Evolutionary conservation across 2,113 vertebrate species (phyloP), one percentile per base, ranked within the genome.

Genomic region (Rostratula benghalensis): DNA sequence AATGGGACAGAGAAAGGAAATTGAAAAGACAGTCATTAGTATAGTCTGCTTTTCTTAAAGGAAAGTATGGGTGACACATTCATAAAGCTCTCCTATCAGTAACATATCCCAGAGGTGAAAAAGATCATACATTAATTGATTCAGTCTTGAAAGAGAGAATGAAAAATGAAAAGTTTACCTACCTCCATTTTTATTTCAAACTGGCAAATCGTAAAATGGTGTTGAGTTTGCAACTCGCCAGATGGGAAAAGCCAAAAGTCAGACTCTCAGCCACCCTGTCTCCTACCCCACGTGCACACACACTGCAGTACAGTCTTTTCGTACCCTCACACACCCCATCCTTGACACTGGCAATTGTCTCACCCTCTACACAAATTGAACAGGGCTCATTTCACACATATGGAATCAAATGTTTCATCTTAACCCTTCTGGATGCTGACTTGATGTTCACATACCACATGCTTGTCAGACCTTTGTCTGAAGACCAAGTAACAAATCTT

Each of bases 1-100:
- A 94, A 91, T 31, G 33, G 61, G 81, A 75, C 37, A 89, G 61
- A 79, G 69, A 84, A 92, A 94, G 69, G 91, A 95, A 95, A 97
- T 84, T 87, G 89, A 91, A 89, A 89, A 89, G 91, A 51, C 13
- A 92, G 41, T 57, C 65, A 68, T 83, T 82, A 82, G 73, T 87
- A 53, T 35, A 79, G 33, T 73, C 56, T 82, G 81, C 56, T 84
- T 91, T 95, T 96, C 57, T 87, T 75, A 51, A 24, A 87, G 64
- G 22, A 75, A 90, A 78, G 35, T 35, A 56, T 28, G 30, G 69
- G 19, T 84, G 88, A 91, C 48, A 87, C 91, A 89, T 87, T 86
- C 83, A 93, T 89, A 84, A 89, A 95, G 53, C 74, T 92, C 21
- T 90, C 54, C 43, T 71, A 89, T 37, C 65, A 65, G 64, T 73